Conservation (phyloP, 2,113 vertebrate species). For the Gorsachius goisagi region DNA sequence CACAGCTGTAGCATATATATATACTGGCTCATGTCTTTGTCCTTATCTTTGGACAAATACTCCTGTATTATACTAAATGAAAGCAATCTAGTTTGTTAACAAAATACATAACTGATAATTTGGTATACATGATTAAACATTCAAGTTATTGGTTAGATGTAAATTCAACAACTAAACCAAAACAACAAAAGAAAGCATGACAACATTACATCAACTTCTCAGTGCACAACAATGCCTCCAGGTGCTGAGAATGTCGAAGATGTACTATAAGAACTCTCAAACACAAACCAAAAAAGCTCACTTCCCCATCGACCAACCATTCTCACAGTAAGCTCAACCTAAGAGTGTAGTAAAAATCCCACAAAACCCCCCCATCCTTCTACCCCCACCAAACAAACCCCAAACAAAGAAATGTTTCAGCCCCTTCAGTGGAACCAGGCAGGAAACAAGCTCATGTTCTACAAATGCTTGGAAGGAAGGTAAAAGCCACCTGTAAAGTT, state of each 20-base stretch:
- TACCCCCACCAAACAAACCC: not conserved
- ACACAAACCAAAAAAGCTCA: not conserved
- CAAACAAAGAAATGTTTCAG: not conserved
- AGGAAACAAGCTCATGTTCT: not conserved
- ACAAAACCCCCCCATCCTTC: fast-evolving
- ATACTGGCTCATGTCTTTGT: not conserved
- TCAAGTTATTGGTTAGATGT: not conserved
- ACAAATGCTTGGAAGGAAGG: not conserved
- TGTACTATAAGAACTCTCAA: not conserved
- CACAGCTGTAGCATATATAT: not conserved
- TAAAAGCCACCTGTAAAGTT: not conserved
- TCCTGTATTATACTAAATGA: not conserved
- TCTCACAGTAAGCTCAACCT: not conserved
- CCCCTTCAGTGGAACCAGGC: not conserved
- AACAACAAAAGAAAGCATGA: not conserved
- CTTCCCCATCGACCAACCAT: not conserved
- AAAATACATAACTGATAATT: not conserved
- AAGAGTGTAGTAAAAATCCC: not conserved
- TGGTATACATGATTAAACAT: not conserved
- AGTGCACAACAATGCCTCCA: not conserved
- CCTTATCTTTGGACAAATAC: not conserved
- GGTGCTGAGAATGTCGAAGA: not conserved
- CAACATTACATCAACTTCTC: not conserved
- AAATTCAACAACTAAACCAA: not conserved
- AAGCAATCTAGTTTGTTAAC: not conserved